phyloP scores from a whole-genome alignment of 2,797 vertebrate genomes.

The Lagocephalus sceleratus region DNA sequence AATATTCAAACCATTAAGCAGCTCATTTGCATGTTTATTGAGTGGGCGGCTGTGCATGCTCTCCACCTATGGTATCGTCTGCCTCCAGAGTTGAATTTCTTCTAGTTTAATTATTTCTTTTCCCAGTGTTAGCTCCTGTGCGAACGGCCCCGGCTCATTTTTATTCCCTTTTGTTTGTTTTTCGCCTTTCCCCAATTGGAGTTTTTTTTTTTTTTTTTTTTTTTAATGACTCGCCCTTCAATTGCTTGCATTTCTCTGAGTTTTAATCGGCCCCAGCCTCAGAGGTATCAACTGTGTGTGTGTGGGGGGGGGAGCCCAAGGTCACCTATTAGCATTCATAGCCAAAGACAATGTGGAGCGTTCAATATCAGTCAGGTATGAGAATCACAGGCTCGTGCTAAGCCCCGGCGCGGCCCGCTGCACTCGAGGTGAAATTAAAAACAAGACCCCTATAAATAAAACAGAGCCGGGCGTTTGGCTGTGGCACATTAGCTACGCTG shows the following conservation, averaged over 20 bases:
- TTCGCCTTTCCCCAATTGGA: background rate
- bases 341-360: slow-evolving; percentile 50
- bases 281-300: slow-evolving; percentile 46
- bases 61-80: slow-evolving; percentile 32
- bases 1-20: slow-evolving; percentile 65
- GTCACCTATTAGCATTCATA: slow-evolving; percentile 75
- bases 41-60: slow-evolving; percentile 45
- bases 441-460: slow-evolving; percentile 72
- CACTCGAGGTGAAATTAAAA: slow-evolving; percentile 65
- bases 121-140: slow-evolving; percentile 7
- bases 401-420: slow-evolving; percentile 28
- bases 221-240: slow-evolving; percentile 1
- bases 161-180: slow-evolving; percentile 9
- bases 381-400: slow-evolving; percentile 29
- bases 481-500: slow-evolving; percentile 40
- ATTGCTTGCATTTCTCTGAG: slow-evolving; percentile 40
- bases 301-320: slow-evolving; percentile 59
- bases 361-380: slow-evolving; percentile 61
- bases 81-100: slow-evolving; percentile 40
- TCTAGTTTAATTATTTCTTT: slow-evolving; percentile 34
- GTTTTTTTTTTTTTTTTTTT: background rate
- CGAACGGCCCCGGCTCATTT: slow-evolving; percentile 8
- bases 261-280: slow-evolving; percentile 55
- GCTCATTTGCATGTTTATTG: slow-evolving; percentile 71
- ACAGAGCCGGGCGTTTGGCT: slow-evolving; percentile 47